Evolutionary conservation across 2,888 invertebrate species (phyloP), one percentile per base, ranked within the genome.

Genomic region (Diabrotica balteata): DNA sequence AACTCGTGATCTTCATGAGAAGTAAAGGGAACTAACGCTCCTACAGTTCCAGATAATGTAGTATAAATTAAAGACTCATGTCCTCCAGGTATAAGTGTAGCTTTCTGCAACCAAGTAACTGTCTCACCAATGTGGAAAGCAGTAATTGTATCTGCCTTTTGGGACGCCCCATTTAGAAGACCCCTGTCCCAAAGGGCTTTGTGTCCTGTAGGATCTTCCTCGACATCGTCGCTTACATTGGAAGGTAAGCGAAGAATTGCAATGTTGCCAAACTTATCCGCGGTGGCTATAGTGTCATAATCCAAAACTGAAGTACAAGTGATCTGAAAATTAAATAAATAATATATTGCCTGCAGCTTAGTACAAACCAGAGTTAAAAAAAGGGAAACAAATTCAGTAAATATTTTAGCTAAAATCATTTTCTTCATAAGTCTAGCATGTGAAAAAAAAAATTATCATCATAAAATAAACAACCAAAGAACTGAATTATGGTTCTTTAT

Each of bases 151-250:
- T 98, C 97, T 0, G 97, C 94, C 85, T 99, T 99, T 80, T 99
- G 98, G 0, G 98, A 97, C 0, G 99, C 98, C 45, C 77, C 77
- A 68, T 76, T 75, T 58, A 80, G 69, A 17, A 81, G 79, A 85
- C 88, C 92, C 82, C 94, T 88, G 81, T 94, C 94, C 98, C 98
- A 99, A 0, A 99, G 86, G 0, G 98, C 96, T 83, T 98, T 97
- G 80, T 97, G 97, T 54, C 98, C 98, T 0, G 98, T 98, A 0
- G 98, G 99, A 85, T 99, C 99, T 85, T 99, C 99, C 82, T 99
- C 98, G 0, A 99, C 97, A 81, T 99, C 98, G 84, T 99, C 99
- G 43, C 93, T 94, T 2, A 97, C 93, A 67, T 95, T 95, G 63
- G 92, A 90, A 0, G 98, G 96, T 64, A 98, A 83, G 54, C 97